Evolutionary conservation across 2,888 invertebrate species (phyloP).

Genomic region (Epirrita christyi): DNA sequence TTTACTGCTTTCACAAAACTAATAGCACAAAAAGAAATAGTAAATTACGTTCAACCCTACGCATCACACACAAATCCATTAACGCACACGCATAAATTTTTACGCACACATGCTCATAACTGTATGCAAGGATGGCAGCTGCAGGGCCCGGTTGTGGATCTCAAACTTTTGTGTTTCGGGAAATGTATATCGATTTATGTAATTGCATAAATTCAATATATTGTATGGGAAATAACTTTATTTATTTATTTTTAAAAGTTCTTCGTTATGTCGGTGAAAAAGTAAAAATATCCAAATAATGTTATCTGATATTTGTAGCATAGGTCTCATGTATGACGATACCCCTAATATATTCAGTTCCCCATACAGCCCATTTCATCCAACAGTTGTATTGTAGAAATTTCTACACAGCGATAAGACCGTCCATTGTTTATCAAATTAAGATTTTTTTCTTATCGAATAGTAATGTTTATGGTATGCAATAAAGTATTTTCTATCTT

Average conservation of each 20-base stretch:
- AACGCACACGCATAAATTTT: slow-evolving; percentile 33
- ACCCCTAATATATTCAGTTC: no score
- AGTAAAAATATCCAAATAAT: no score
- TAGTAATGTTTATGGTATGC: no score
- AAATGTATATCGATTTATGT: neutral
- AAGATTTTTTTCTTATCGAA: no score
- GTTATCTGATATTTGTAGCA: no score
- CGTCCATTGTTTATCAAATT: no score
- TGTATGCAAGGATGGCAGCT: slow-evolving; percentile 73
- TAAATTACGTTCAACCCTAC: slow-evolving; percentile 47
- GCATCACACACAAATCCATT: slow-evolving; percentile 38
- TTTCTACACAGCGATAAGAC: no score
- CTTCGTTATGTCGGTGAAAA: no score
- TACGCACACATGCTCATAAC: slow-evolving; percentile 36
- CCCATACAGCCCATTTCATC: no score
- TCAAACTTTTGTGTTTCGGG: slow-evolving; percentile 61
- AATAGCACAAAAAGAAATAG: slow-evolving; percentile 49
- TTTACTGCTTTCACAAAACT: slow-evolving; percentile 41
- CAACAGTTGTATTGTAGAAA: no score
- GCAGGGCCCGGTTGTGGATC: slow-evolving; percentile 74
- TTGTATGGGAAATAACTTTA: slow-evolving; percentile 44
- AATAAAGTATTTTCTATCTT: no score
- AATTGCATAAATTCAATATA: neutral
- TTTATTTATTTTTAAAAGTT: neutral
- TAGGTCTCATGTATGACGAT: no score